Base-by-base conservation (phyloP, 2,888 invertebrate species). In the Encarsia formosa region DNA sequence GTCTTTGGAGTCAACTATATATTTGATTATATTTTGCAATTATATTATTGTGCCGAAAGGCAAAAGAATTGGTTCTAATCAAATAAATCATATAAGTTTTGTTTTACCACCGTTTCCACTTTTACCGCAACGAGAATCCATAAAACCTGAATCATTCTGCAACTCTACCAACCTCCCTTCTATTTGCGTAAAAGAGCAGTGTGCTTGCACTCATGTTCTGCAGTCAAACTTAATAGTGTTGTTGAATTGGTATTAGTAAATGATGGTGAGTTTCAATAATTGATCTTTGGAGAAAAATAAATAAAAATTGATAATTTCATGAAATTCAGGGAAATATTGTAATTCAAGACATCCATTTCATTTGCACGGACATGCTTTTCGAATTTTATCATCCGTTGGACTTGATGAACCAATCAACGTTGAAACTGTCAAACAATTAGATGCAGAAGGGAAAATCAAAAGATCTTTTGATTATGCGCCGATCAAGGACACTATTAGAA, bases 191-290 rank as follows among this genome's bases (percentile, higher is more conserved):
- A 75, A 77, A 3, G 80, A 83, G 23, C 91, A 84, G 71, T 94
- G 94, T 67, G 84, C 88, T 67, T 95, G 94, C 62, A 81, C 87
- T 2, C 91, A 93, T 68, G 84, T 88, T 0, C 75, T 92, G 5
- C 82, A 61, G 80, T 81, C 1, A 64, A 66, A 44, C 75, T 87
- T 0, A 83, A 84, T 52, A 82, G 89, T 1, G 82, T 91, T 0
- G 91, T 93, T 0, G 94, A 94, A 76, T 67, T 94, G 1, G 79
- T 93, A 23, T 77, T 94, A 1, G 81, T 93, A 2, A 93, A 94
- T 68, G 88, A 90, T 79, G 88, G 81, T 75, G n/a, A n/a, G n/a
- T n/a, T n/a, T n/a, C n/a, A n/a, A n/a, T n/a, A n/a, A n/a, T n/a
- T n/a, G n/a, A n/a, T n/a, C n/a, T n/a, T n/a, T n/a, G n/a, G n/a